Base-by-base conservation (phyloP, 64 coral and sea anemone genomes). In the Porites lutea region DNA sequence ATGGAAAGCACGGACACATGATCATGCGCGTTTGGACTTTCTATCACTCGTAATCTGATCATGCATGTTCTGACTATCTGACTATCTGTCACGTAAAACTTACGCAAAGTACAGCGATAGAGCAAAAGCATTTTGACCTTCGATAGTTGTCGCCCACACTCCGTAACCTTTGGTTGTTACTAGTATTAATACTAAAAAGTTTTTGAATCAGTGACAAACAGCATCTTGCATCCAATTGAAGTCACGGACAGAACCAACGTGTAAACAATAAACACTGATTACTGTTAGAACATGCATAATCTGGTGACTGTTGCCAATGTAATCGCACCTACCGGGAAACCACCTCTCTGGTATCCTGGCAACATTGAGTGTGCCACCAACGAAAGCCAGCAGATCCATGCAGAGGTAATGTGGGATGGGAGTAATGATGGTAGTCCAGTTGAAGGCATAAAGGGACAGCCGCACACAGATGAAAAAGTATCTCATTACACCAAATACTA, bases 221-320 rank as follows among this genome's bases (percentile, higher is more conserved):
- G 79, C n/a, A 48, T 65, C 59, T 4, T 65, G 37, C 92, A 96
- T 96, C 95, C 95, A 96, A 3, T 87, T 37, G 49, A 96, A 94
- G 54, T 96, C 95, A 55, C 87, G 72, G 15, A 71, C 54, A 74
- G 82, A 82, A 8, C 95, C 95, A 88, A 96, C 23, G 83, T 96
- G 95, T 13, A 96, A 69, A 64, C 91, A 91, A 48, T 79, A 48
- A 13, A 94, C 75, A 72, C 95, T 93, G 5, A 94, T 6, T 16
- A 73, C 55, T 43, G 95, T 87, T 3, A 96, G 48, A 0, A 96
- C 74, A 73, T 96, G 95, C 95, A 96, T 96, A 45, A 96, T 82
- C 60, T 96, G 95, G 80, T 96, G 95, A 88, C 95, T 94, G n/a
- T 96, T 96, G 4, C 95, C 95, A 81, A 96, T 77, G 19, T 91